These are phyloP conservation scores for Furnarius figulus DNA, from an alignment of 2,113 vertebrate species.

Conservation along the genomic window DNA sequence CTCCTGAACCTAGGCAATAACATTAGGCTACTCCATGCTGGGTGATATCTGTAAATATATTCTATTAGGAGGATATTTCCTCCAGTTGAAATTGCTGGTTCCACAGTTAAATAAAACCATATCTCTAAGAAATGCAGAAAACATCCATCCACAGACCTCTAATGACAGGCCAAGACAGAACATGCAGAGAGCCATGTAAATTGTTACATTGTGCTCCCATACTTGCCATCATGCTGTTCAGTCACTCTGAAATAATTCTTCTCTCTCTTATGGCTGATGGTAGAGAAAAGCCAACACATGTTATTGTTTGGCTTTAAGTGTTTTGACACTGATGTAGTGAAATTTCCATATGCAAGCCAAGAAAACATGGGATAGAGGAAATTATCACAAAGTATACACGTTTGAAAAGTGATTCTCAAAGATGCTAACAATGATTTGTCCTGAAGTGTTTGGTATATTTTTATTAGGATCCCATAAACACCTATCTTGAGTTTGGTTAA, in stretches of 20 bases:
- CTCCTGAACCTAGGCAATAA: background rate
- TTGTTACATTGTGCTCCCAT: background rate
- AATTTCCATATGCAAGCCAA: background rate
- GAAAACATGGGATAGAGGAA: background rate
- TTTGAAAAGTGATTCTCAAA: background rate
- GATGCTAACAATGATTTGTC: background rate
- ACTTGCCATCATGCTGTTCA: background rate
- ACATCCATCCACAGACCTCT: background rate
- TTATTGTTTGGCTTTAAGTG: background rate
- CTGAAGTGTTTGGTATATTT: background rate
- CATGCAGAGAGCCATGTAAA: background rate
- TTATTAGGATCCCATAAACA: background rate
- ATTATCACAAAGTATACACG: background rate
- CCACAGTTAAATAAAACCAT: slow-evolving; percentile 11
- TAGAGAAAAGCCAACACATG: background rate
- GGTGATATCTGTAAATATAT: background rate
- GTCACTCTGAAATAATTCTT: background rate
- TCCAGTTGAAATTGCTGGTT: slow-evolving; percentile 1
- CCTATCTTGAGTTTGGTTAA: background rate
- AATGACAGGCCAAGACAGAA: slow-evolving; percentile 35
- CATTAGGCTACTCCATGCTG: background rate
- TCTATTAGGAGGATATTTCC: background rate
- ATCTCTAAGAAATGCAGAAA: background rate
- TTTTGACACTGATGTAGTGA: background rate
- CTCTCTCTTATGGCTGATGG: background rate